These are phyloP conservation scores for Diogma glabrata DNA, from an alignment of 2,888 invertebrate species.

Conservation along the genomic window DNA sequence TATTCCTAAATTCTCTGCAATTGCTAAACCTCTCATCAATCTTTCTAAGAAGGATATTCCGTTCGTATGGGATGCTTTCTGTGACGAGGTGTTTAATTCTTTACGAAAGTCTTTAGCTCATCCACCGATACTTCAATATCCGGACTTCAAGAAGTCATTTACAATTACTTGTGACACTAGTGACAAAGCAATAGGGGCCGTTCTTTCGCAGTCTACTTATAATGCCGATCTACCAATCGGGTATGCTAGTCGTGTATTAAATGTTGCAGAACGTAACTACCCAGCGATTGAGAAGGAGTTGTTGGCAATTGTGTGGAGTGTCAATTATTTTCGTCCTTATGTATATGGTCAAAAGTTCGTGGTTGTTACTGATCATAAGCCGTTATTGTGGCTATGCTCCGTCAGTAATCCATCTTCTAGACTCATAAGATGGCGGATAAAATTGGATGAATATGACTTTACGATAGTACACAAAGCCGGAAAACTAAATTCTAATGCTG, in stretches of 20 bases:
- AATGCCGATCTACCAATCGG: neutral
- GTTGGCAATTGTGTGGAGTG: neutral
- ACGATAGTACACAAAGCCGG: neutral
- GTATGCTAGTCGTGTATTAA: neutral
- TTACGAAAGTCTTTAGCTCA: neutral
- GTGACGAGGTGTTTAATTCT: constrained; percentile 3
- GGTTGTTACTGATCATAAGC: neutral
- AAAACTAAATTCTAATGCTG: neutral
- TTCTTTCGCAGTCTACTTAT: constrained; percentile 21
- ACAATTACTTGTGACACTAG: constrained; percentile 25
- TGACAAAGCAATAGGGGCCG: constrained; percentile 21
- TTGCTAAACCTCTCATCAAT: constrained; percentile 20
- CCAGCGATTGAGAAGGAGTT: constrained; percentile 1
- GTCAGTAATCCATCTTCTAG: neutral
- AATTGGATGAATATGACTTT: neutral
- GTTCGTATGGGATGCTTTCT: constrained; percentile 18
- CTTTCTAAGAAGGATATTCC: constrained; percentile 16
- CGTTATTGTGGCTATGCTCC: neutral
- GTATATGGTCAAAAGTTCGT: neutral
- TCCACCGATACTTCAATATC: constrained; percentile 28
- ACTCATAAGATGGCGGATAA: neutral
- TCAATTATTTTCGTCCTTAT: neutral
- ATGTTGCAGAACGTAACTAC: neutral
- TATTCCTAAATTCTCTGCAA: constrained; percentile 20
- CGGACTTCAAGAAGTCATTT: constrained; percentile 25